phyloP scores from a whole-genome alignment of 2,113 vertebrate species.

The Nematolebias whitei region DNA sequence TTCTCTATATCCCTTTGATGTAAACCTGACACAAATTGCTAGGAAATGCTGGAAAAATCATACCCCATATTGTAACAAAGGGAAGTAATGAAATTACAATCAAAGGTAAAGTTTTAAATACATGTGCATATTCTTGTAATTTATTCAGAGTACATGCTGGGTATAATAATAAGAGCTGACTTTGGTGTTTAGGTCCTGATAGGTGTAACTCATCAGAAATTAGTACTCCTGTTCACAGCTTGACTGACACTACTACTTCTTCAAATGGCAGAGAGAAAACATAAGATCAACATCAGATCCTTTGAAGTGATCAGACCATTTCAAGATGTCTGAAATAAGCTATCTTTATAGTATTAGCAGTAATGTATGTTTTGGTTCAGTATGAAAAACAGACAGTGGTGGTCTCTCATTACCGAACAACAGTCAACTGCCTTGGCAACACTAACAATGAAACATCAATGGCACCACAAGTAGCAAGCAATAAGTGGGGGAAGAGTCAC shows the following conservation, averaged over 20 bases:
- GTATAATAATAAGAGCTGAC: background rate
- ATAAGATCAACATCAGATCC: conserved; percentile 13
- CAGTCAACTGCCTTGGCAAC: conserved; percentile 42
- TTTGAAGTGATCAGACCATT: conserved; percentile 40
- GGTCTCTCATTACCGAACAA: conserved; percentile 64
- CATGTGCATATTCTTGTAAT: background rate
- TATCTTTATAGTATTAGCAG: conserved; percentile 54
- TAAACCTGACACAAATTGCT: background rate
- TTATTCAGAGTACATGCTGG: background rate
- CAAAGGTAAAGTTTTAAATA: conserved; percentile 3
- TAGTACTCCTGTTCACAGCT: conserved; percentile 15
- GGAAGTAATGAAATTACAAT: background rate
- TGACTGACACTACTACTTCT: conserved; percentile 31
- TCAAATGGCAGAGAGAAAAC: conserved; percentile 16
- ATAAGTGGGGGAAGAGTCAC: background rate
- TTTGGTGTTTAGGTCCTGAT: background rate
- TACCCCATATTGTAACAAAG: background rate
- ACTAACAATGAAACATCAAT: conserved; percentile 49
- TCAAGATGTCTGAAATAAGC: conserved; percentile 30
- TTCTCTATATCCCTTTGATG: background rate
- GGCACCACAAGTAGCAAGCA: conserved; percentile 24
- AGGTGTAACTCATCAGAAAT: conserved; percentile 26
- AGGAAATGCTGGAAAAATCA: background rate
- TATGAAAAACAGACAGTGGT: conserved; percentile 27
- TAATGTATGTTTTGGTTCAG: conserved; percentile 74